Evolutionary conservation across 2,113 vertebrate species (phyloP).

Genomic region (Bufo gargarizans): DNA sequence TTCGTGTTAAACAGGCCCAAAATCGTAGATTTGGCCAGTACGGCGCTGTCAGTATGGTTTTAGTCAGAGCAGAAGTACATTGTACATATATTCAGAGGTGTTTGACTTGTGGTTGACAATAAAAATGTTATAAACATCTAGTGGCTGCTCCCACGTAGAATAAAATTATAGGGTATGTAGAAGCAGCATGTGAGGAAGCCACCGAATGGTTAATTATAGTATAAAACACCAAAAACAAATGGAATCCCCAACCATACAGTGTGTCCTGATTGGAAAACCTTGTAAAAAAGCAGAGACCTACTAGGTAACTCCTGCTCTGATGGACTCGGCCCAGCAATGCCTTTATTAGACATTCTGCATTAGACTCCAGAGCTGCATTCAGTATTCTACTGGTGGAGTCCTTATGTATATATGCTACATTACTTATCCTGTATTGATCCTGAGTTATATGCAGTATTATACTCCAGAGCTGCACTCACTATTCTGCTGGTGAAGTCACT

Average conservation of each 20-base stretch:
- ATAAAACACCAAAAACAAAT: background rate
- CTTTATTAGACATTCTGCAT: too few relatives aligned
- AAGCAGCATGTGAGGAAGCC: background rate
- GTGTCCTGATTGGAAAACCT: background rate
- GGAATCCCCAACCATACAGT: background rate
- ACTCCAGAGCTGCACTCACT: too few relatives aligned
- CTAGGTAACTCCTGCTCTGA: too few relatives aligned
- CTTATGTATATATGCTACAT: too few relatives aligned
- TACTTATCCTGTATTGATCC: too few relatives aligned
- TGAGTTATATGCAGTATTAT: too few relatives aligned
- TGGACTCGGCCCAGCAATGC: too few relatives aligned
- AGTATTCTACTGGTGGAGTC: too few relatives aligned
- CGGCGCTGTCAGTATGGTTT: constrained; percentile 3
- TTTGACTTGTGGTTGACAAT: constrained; percentile 23
- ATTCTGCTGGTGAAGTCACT: too few relatives aligned
- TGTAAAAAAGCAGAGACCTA: background rate
- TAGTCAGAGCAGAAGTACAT: background rate
- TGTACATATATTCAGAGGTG: constrained; percentile 43
- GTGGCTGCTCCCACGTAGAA: background rate
- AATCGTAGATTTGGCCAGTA: background rate
- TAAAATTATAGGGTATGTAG: constrained; percentile 3
- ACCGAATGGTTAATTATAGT: too few relatives aligned
- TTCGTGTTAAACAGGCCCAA: background rate
- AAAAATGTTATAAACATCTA: constrained; percentile 27
- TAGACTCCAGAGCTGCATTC: too few relatives aligned